These are phyloP conservation scores for Zaprionus bogoriensis DNA, from an alignment of 2,888 invertebrate species.

Conservation along the genomic window DNA sequence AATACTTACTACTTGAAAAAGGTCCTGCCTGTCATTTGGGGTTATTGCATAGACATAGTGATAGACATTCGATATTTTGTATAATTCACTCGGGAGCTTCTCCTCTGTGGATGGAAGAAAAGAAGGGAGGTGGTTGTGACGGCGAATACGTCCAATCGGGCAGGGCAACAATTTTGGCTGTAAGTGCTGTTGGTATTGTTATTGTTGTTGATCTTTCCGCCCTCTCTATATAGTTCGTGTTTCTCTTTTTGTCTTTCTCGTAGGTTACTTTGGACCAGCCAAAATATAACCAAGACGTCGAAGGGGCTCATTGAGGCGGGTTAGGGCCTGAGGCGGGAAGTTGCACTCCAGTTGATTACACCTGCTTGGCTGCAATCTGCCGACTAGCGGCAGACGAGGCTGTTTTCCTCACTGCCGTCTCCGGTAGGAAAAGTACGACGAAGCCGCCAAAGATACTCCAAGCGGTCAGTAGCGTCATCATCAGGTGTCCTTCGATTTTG, in stretches of 20 bases:
- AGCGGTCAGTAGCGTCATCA: conserved; percentile 88
- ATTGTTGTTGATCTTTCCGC: conserved; percentile 1
- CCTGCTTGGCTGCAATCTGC: conserved; percentile 62
- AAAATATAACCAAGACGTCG: conserved; percentile 63
- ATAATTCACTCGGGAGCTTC: conserved; percentile 30
- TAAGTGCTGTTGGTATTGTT: conserved; percentile 1
- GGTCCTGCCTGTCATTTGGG: conserved; percentile 75
- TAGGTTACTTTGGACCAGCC: conserved; percentile 79
- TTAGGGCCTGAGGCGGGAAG: too few species aligned
- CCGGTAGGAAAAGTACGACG: conserved; percentile 89
- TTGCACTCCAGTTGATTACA: too few species aligned
- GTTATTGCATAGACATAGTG: too few species aligned
- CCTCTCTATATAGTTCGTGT: conserved; percentile 18
- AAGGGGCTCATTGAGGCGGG: too few species aligned
- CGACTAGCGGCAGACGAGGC: conserved; percentile 22
- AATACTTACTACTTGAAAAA: conserved; percentile 70
- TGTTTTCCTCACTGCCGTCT: conserved; percentile 84
- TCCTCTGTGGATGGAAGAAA: conserved; percentile 7
- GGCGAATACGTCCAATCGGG: conserved; percentile 65
- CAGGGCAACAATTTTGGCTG: conserved; percentile 38
- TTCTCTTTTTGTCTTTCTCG: conserved; percentile 28
- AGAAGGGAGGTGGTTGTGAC: conserved; percentile 61
- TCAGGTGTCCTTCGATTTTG: conserved; percentile 86
- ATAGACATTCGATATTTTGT: conserved; percentile 60
- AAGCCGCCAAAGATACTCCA: conserved; percentile 88